A percentile compares a stretch with the other conserved stretches of the same genome.
phyloP scores from a whole-genome alignment of 1,140 invertebrate genomes.

The Alviniconcha marisindica region DNA sequence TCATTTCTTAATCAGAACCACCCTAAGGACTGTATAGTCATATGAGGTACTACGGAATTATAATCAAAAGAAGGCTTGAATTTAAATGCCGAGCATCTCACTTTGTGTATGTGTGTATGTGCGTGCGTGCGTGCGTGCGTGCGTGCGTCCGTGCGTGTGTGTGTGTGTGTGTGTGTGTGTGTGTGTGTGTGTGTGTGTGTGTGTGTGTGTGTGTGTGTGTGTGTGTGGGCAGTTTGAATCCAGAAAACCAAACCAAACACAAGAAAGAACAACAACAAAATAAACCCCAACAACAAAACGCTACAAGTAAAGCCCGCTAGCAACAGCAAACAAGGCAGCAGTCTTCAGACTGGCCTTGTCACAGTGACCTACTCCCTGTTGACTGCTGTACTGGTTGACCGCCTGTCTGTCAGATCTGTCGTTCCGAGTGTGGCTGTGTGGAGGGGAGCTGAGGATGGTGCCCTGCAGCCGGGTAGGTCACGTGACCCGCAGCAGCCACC shows the following conservation, averaged over 20 bases:
- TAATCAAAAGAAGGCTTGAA: too few relatives aligned
- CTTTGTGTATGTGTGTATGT: too few relatives aligned
- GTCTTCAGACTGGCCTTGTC: not conserved
- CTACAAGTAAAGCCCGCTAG: too few relatives aligned
- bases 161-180: not conserved
- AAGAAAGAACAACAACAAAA: not conserved
- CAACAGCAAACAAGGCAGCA: too few relatives aligned
- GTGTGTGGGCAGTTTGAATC: not conserved
- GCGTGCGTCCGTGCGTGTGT: not conserved
- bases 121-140: too few relatives aligned
- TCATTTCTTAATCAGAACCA: too few relatives aligned
- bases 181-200: not conserved
- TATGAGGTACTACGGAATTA: too few relatives aligned
- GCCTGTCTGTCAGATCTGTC: constrained; percentile 80
- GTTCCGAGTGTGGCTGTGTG: constrained; percentile 98
- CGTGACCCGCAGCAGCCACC: constrained; percentile 89
- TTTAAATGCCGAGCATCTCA: too few relatives aligned
- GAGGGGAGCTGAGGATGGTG: constrained; percentile 93
- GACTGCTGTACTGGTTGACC: not conserved
- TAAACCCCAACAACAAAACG: not conserved
- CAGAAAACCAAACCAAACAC: not conserved
- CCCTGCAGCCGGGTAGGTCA: constrained; percentile 99
- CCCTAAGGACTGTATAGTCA: too few relatives aligned
- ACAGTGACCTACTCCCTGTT: not conserved
- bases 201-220: not conserved